phyloP scores from a whole-genome alignment of 2,888 invertebrate genomes.

The Mechanitis messenoides region DNA sequence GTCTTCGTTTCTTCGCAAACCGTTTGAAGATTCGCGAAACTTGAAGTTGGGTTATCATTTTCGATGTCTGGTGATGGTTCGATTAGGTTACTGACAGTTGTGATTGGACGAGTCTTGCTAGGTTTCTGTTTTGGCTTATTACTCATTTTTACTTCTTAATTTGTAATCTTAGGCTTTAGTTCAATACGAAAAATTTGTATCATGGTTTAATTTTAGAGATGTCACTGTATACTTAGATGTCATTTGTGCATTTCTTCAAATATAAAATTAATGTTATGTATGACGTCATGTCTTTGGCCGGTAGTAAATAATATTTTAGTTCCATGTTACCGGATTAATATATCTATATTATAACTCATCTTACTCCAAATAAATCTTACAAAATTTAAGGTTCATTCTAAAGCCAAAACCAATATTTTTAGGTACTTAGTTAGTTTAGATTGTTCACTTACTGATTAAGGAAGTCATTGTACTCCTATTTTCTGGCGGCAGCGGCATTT shows the following conservation, averaged over 20 bases:
- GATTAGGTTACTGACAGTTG: background rate
- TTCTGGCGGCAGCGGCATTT: no score
- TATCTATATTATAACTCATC: no score
- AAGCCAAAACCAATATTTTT: no score
- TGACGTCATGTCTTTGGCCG: no score
- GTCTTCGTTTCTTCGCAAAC: conserved; percentile 37
- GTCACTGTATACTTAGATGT: background rate
- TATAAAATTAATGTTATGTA: no score
- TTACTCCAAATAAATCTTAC: no score
- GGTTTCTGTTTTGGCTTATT: background rate
- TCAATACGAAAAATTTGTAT: conserved; percentile 1
- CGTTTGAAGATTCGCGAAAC: background rate
- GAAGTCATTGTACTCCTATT: no score
- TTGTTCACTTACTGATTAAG: no score
- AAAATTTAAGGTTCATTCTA: no score
- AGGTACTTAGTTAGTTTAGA: no score
- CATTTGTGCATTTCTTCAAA: background rate
- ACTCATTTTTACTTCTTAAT: background rate
- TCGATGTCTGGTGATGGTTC: background rate
- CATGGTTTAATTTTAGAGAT: background rate
- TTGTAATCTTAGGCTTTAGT: background rate
- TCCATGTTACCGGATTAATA: no score
- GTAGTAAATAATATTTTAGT: no score
- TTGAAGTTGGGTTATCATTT: background rate
- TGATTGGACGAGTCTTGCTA: background rate